Evolutionary conservation across 2,888 invertebrate species (phyloP).

Genomic region (Muscina levida): DNA sequence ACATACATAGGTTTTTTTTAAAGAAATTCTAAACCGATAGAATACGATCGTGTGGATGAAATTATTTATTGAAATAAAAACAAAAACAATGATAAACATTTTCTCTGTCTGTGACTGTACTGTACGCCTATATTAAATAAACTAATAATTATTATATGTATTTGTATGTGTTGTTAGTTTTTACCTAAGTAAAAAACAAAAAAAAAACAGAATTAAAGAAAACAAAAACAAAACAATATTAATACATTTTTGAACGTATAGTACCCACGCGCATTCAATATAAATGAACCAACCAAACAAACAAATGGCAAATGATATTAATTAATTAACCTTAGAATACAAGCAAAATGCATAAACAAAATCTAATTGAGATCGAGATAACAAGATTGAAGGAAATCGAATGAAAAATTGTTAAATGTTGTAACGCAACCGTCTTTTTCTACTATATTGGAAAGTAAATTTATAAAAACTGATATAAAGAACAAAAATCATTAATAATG

Average conservation of each 20-base stretch:
- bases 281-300: slow-evolving; percentile 17
- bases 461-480: slow-evolving; percentile 26
- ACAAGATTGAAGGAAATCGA: slow-evolving; percentile 41
- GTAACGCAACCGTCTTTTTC: slow-evolving; percentile 69
- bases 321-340: slow-evolving; percentile 25
- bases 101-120: slow-evolving; percentile 66
- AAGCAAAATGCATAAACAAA: slow-evolving; percentile 36
- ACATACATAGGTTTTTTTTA: slow-evolving; percentile 42
- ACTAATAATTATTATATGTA: slow-evolving; percentile 64
- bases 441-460: slow-evolving; percentile 64
- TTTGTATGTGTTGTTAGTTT: slow-evolving; percentile 66
- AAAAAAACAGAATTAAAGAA: slow-evolving; percentile 22
- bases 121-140: slow-evolving; percentile 62
- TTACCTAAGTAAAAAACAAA: slow-evolving; percentile 44
- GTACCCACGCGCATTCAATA: slow-evolving; percentile 50
- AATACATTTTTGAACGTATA: slow-evolving; percentile 53
- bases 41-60: slow-evolving; percentile 47
- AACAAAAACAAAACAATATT: slow-evolving; percentile 6
- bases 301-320: slow-evolving; percentile 23
- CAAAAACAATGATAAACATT: slow-evolving; percentile 39
- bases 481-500: slow-evolving; percentile 25
- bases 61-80: slow-evolving; percentile 49
- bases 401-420: slow-evolving; percentile 64
- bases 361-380: slow-evolving; percentile 17
- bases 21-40: slow-evolving; percentile 46